Evolutionary conservation across 1,140 invertebrate species (phyloP).

Genomic region (Aradophagus sp.): DNA sequence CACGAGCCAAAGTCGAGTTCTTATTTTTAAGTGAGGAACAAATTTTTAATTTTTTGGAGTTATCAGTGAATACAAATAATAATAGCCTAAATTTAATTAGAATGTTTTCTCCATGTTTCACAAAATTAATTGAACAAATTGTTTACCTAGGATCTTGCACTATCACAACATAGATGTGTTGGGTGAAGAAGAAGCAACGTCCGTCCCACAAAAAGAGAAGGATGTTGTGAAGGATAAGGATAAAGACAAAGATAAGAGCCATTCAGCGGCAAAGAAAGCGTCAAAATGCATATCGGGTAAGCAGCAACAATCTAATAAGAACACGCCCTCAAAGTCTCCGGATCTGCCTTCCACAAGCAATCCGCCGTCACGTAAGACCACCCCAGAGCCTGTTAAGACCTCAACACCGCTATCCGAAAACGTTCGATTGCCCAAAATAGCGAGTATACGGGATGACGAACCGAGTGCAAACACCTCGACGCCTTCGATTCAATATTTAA

Average conservation of each 20-base stretch:
- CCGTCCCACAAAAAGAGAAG: conserved; percentile 52
- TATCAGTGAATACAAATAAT: too few species aligned
- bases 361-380: conserved; percentile 57
- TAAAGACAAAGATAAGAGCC: conserved; percentile 61
- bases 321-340: conserved; percentile 59
- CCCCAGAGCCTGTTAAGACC: conserved; percentile 59
- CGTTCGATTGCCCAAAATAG: conserved; percentile 2
- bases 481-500: conserved; percentile 57
- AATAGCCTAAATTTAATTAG: background rate
- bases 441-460: too few species aligned
- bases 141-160: conserved; percentile 78
- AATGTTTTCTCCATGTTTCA: too few species aligned
- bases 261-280: conserved; percentile 71
- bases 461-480: conserved; percentile 7
- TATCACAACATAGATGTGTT: conserved; percentile 81
- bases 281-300: conserved; percentile 65
- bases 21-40: conserved; percentile 6
- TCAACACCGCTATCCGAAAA: conserved; percentile 40
- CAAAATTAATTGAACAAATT: conserved; percentile 1
- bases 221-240: conserved; percentile 23
- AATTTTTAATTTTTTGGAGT: too few species aligned
- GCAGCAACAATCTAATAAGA: conserved; percentile 24
- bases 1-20: too few species aligned
- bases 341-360: conserved; percentile 39
- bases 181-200: conserved; percentile 76